A percentile compares a stretch with the other conserved stretches of the same genome.
Evolutionary conservation across 2,888 invertebrate species (phyloP).

Genomic region (Drepana falcataria): DNA sequence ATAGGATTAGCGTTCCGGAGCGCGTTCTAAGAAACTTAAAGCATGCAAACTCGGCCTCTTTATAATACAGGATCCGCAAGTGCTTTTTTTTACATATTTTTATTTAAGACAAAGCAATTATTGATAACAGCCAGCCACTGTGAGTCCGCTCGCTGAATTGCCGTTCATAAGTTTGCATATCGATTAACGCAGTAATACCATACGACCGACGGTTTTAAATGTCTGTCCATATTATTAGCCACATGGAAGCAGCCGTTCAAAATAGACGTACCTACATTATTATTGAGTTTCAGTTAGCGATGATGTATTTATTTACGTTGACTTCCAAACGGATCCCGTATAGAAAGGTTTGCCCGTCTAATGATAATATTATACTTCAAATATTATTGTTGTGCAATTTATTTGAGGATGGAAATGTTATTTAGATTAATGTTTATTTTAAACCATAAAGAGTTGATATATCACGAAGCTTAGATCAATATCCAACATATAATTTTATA

Average conservation of each 20-base stretch:
- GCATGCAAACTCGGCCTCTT: too few species aligned
- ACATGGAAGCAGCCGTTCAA: neutral
- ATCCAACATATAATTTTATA: too few species aligned
- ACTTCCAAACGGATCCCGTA: neutral
- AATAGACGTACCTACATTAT: conserved; percentile 2
- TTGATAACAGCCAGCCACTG: neutral
- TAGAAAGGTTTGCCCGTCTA: neutral
- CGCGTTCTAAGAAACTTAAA: too few species aligned
- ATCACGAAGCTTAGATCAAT: neutral
- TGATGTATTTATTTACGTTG: neutral
- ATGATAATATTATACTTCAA: neutral
- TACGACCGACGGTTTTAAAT: neutral
- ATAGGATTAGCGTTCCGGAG: too few species aligned
- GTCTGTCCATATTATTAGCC: neutral
- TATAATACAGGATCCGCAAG: too few species aligned
- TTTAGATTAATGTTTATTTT: neutral
- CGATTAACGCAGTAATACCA: neutral
- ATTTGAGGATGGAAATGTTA: neutral
- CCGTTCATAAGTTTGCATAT: neutral
- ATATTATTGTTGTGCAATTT: neutral
- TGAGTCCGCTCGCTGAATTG: neutral
- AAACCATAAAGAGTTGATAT: neutral
- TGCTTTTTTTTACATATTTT: too few species aligned
- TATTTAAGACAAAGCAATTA: too few species aligned
- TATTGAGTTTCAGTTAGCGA: conserved; percentile 2